Percentiles rank a stretch among this genome's conserved stretches.
phyloP scores from a whole-genome alignment of 2,113 vertebrate species.

The Zonotrichia leucophrys region DNA sequence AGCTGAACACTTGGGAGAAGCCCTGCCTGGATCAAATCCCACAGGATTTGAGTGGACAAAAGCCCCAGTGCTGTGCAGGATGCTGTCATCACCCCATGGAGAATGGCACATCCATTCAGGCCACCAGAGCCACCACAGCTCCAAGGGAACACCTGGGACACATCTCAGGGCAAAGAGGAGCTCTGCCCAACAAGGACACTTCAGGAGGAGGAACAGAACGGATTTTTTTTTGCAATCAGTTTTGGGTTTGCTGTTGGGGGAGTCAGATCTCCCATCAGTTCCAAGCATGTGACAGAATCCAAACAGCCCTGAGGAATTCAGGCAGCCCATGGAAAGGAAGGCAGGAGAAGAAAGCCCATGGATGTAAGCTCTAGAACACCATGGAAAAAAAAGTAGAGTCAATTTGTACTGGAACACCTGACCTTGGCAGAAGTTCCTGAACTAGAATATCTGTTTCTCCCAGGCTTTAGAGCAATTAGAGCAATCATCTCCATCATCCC shows the following conservation, averaged over 20 bases:
- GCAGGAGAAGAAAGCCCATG: background rate
- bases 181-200: background rate
- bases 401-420: background rate
- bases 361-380: background rate
- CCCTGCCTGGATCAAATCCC: background rate
- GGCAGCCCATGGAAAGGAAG: background rate
- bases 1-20: background rate
- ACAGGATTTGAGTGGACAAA: background rate
- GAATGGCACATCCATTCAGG: background rate
- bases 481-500: background rate
- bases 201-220: background rate
- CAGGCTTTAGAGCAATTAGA: background rate
- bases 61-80: background rate
- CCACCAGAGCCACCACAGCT: background rate
- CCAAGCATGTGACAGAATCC: background rate
- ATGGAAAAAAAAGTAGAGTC: background rate
- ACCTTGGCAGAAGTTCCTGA: background rate
- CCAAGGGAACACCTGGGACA: background rate
- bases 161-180: background rate
- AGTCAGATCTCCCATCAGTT: background rate
- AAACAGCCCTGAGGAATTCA: background rate
- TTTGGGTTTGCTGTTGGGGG: background rate
- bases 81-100: rapidly evolving
- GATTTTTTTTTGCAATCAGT: background rate
- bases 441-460: background rate